phyloP scores from a whole-genome alignment of 2,888 invertebrate genomes.

The Byasa hedistus region DNA sequence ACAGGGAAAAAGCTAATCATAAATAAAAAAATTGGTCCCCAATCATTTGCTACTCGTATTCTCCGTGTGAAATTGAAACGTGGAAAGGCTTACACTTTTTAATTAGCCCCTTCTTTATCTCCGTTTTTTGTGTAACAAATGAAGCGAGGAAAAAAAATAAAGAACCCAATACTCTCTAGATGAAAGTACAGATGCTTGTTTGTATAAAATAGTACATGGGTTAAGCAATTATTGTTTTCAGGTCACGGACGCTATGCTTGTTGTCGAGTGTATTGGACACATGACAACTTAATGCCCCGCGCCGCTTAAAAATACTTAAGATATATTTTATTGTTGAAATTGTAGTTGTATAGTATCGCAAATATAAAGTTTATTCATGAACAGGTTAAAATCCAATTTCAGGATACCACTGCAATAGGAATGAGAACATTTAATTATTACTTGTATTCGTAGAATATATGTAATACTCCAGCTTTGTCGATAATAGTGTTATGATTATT shows the following conservation, averaged over 20 bases:
- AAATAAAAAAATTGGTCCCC: constrained; percentile 23
- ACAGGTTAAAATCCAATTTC: background rate
- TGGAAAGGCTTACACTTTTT: constrained; percentile 30
- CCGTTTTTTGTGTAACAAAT: constrained; percentile 25
- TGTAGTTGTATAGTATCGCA: background rate
- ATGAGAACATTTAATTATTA: background rate
- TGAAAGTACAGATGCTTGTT: constrained; percentile 18
- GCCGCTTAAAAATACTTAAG: background rate
- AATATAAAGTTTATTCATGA: too few species aligned
- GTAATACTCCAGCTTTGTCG: constrained; percentile 16
- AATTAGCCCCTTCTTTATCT: constrained; percentile 29
- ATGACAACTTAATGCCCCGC: constrained; percentile 2
- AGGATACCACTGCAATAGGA: background rate
- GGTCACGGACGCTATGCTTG: constrained; percentile 19
- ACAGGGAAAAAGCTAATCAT: constrained; percentile 5
- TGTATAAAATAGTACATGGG: constrained; percentile 27
- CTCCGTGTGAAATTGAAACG: constrained; percentile 24
- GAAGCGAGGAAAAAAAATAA: constrained; percentile 25
- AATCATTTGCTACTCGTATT: constrained; percentile 24
- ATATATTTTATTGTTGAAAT: background rate
- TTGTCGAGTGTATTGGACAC: constrained; percentile 14
- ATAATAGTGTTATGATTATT: constrained; percentile 24
- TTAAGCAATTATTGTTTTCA: constrained; percentile 26
- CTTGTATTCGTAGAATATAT: background rate
- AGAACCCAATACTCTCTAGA: constrained; percentile 28